Evolutionary conservation across 1,140 invertebrate species (phyloP).

Genomic region (Drosophila auraria): DNA sequence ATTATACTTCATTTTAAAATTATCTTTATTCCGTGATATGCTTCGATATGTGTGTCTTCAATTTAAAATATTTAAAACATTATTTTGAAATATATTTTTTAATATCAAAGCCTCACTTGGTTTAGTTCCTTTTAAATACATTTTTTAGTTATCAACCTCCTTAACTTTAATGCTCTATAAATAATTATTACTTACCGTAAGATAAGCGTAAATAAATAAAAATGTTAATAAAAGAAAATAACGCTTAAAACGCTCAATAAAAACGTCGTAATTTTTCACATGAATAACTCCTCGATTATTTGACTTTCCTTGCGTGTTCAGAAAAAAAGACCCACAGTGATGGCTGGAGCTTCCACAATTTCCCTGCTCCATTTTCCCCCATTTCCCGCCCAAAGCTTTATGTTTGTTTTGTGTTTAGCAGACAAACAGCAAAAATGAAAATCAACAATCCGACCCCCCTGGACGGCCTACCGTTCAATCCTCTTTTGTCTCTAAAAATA

Average conservation of each 20-base stretch:
- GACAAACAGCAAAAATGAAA: constrained; percentile 80
- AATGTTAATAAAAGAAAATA: not conserved
- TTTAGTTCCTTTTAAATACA: not conserved
- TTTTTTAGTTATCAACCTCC: not conserved
- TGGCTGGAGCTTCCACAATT: constrained; percentile 27
- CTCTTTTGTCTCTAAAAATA: constrained; percentile 70
- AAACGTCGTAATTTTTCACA: constrained; percentile 32
- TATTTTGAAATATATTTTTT: no score
- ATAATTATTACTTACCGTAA: constrained; percentile 4
- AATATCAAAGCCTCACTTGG: no score
- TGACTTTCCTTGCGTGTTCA: constrained; percentile 32
- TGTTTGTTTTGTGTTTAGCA: constrained; percentile 80
- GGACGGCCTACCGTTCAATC: constrained; percentile 18
- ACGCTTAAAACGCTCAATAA: constrained; percentile 2
- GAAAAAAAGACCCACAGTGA: not conserved
- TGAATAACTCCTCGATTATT: constrained; percentile 42
- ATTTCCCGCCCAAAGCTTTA: constrained; percentile 10
- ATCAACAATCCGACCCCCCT: constrained; percentile 53
- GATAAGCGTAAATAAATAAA: not conserved
- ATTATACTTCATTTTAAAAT: no score
- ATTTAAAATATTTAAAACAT: no score
- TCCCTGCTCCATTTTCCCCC: constrained; percentile 8
- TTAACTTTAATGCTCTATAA: not conserved
- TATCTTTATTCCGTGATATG: no score
- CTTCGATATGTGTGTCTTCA: no score